Conservation (phyloP, 2,888 invertebrate genomes). For the Endotricha flammealis region DNA sequence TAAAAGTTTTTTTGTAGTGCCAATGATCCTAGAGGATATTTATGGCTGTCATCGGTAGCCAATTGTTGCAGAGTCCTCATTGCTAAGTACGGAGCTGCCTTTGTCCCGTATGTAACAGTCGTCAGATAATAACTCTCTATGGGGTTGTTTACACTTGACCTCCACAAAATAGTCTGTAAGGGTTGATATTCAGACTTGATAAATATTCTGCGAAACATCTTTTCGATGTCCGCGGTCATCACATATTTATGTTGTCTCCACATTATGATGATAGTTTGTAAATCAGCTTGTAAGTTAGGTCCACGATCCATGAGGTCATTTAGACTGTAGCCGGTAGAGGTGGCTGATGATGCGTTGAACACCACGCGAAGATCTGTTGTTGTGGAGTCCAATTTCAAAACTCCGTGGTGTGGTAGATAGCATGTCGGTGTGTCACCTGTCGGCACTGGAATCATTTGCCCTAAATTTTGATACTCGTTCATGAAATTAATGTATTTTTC, state of each 20-base stretch:
- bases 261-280: constrained; percentile 12
- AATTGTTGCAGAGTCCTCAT: constrained; percentile 12
- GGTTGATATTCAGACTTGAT: constrained; percentile 12
- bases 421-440: neutral
- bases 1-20: constrained; percentile 1
- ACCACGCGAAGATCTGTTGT: constrained; percentile 8
- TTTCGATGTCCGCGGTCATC: constrained; percentile 20
- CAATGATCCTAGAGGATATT: constrained; percentile 4
- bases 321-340: constrained; percentile 13
- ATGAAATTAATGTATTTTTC: constrained; percentile 8
- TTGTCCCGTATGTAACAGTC: neutral
- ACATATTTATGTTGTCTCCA: constrained; percentile 18
- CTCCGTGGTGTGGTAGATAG: constrained; percentile 11
- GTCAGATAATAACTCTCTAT: neutral
- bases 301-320: constrained; percentile 20
- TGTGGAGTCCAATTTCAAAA: constrained; percentile 8
- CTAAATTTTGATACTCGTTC: constrained; percentile 4
- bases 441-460: constrained; percentile 7
- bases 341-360: constrained; percentile 11
- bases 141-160: neutral
- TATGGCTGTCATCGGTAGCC: constrained; percentile 3
- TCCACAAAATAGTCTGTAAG: neutral
- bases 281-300: constrained; percentile 16
- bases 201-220: constrained; percentile 18
- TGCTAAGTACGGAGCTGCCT: constrained; percentile 5